Base-by-base conservation (phyloP, 2,797 vertebrate genomes). In the Brachymystax lenok region DNA sequence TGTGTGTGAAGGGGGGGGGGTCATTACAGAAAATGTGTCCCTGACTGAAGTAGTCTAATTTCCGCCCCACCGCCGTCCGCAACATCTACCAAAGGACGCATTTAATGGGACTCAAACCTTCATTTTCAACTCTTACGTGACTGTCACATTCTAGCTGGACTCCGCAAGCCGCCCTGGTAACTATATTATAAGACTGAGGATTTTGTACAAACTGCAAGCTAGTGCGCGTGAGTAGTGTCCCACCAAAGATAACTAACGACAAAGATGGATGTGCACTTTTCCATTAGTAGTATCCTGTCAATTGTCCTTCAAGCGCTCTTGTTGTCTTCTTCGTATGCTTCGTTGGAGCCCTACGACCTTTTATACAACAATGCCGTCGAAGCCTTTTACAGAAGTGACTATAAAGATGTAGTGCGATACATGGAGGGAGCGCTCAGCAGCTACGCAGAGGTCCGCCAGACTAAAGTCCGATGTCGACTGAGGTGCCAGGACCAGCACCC, bases 361-460 rank as follows among this genome's bases (percentile, higher is more conserved):
- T 87, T 98, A 0, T 98, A 97, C 70, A 93, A 95, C 73, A 85
- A 83, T 77, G 97, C 94, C 0, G 94, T 97, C 79, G 94, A 91
- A 28, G 95, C 96, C 2, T 97, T 96, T 67, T 94, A 93, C 87
- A 77, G 75, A 72, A 90, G 88, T 4, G 95, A 98, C 82, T 97
- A 95, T 35, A 70, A 75, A 0, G 77, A 30, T 0, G 96, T 95
- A 46, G 96, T 93, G 84, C 91, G 88, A 51, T 90, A 88, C 88
- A 93, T 99, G 95, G 97, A 98, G 88, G 88, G 79, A 52, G 96
- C 97, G 79, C 94, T 97, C 84, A 76, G 85, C 90, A 96, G 94
- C 87, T 88, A 94, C 92, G 76, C 83, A 1, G 92, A 94, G 27
- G 91, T 95, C 78, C 94, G 94, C n/a, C 83, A 86, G 24, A 81